Base-by-base conservation (phyloP, 1,140 invertebrate species). In the Papilio helenus region DNA sequence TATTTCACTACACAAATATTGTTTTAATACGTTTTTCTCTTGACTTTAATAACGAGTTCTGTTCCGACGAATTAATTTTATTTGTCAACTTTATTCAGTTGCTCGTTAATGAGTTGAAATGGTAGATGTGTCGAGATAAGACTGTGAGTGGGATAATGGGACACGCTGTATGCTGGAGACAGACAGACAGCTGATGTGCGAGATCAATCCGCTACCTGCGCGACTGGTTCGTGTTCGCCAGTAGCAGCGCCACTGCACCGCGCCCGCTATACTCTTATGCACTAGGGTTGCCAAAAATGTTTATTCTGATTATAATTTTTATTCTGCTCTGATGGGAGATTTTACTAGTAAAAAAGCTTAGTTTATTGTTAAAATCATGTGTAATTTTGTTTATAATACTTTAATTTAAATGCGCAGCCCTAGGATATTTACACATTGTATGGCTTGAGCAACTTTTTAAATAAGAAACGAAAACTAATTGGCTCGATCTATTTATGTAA, bases 101-200 rank as follows among this genome's bases (percentile, higher is more conserved):
- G 61, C 10, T 29, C 61, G 61, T 68, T 68, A 68, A 68, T 68
- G 61, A 68, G 12, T 68, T 68, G 14, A 68, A 68, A 68, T 68
- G 61, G 4, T 68, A 68, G 61, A 68, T 68, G 26, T 29, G 23
- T 29, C 51, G n/a, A 80, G 20, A 73, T 12, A 79, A 29, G 23
- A 76, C n/a, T 73, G n/a, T 18, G 39, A 74, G 26, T 72, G 74
- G 61, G 12, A 68, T 68, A 68, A 68, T 68, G 61, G 61, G 26
- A 68, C 61, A 68, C 26, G 61, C 61, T 68, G 26, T 68, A 68
- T 29, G 12, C 14, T 26, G 58, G 58, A 61, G 58, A 61, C 58
- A 85, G 88, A 87, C 87, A 82, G 90, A 92, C 90, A 92, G 90
- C 87, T 92, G 90, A 93, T 88, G 91, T 88, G 86, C 82, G 81